Conservation (phyloP, 2,888 invertebrate species). For the Aquatica leii region DNA sequence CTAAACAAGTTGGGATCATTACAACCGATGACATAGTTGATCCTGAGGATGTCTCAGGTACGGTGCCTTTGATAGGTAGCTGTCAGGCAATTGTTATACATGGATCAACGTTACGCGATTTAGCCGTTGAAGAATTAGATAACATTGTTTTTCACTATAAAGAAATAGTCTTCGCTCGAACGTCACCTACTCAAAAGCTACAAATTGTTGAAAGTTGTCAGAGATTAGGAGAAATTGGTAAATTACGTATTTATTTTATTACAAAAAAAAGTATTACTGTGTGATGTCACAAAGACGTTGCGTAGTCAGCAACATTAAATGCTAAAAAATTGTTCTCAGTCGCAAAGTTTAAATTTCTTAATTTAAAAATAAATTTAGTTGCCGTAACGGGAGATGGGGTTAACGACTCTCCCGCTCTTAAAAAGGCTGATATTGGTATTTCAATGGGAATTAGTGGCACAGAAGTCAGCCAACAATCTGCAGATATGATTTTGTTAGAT, state of each 20-base stretch:
- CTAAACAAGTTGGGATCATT: constrained; percentile 77
- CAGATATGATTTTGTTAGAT: constrained; percentile 86
- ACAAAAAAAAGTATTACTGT: too few relatives aligned
- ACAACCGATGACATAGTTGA: constrained; percentile 59
- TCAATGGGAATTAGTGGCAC: constrained; percentile 81
- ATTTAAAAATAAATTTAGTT: constrained; percentile 61
- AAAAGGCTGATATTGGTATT: constrained; percentile 80
- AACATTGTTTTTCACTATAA: constrained; percentile 65
- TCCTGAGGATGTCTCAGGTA: constrained; percentile 33
- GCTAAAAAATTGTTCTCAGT: too few relatives aligned
- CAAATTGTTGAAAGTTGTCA: constrained; percentile 84
- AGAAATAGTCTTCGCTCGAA: constrained; percentile 72
- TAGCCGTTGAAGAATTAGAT: constrained; percentile 62
- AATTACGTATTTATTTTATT: not conserved
- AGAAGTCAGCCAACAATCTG: constrained; percentile 83
- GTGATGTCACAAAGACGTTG: not conserved
- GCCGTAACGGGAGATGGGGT: constrained; percentile 91
- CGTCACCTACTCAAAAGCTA: constrained; percentile 65
- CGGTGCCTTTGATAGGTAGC: too few relatives aligned
- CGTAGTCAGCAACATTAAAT: not conserved
- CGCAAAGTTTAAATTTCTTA: too few relatives aligned
- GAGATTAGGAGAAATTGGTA: constrained; percentile 77
- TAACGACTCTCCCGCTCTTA: constrained; percentile 85
- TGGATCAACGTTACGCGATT: constrained; percentile 61
- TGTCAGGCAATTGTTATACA: constrained; percentile 64